Conservation (phyloP, 2,113 vertebrate genomes). For the Dromaius novaehollandiae region DNA sequence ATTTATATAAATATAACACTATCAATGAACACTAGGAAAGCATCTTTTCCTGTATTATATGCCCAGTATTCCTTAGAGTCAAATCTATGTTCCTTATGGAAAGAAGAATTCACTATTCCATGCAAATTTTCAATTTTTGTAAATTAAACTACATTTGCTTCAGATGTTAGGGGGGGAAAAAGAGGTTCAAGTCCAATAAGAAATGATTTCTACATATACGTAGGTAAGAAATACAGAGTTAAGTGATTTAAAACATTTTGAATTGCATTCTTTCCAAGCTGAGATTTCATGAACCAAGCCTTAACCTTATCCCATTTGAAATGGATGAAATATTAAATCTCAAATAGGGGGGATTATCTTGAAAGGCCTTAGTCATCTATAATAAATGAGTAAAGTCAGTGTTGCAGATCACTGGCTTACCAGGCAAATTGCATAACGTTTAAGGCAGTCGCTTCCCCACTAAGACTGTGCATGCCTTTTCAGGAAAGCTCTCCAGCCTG, state of each 20-base stretch:
- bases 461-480: neutral
- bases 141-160: neutral
- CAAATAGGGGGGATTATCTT: neutral
- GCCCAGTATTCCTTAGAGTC: neutral
- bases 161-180: accelerated
- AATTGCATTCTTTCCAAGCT: neutral
- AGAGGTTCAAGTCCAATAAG: neutral
- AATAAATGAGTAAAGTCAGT: neutral
- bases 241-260: neutral
- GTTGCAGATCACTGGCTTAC: neutral
- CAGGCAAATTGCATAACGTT: neutral
- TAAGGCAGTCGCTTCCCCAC: neutral
- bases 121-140: neutral
- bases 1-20: neutral
- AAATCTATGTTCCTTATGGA: neutral
- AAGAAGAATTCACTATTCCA: neutral
- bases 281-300: neutral
- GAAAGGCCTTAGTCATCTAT: neutral
- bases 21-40: neutral
- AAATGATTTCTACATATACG: neutral
- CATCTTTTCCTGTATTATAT: neutral
- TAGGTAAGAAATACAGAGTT: neutral
- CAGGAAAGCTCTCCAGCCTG: neutral
- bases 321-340: neutral
- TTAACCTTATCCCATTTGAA: neutral